These are phyloP conservation scores for Episyrphus balteatus DNA, from an alignment of 1,140 invertebrate species.

Conservation along the genomic window DNA sequence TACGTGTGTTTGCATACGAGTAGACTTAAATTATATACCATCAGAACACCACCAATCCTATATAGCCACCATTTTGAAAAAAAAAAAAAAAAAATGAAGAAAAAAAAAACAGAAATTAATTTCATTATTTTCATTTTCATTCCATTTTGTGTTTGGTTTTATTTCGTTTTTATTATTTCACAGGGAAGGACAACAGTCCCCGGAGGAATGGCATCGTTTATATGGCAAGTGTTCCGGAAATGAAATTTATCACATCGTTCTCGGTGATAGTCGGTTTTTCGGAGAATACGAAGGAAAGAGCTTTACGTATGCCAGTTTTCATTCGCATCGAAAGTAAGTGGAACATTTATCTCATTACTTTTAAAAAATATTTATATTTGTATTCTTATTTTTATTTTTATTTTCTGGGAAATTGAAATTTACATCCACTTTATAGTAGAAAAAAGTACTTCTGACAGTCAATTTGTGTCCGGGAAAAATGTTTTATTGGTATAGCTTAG, in stretches of 20 bases:
- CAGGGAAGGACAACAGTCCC: constrained; percentile 93
- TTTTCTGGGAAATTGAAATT: too few species aligned
- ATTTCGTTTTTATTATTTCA: constrained; percentile 9
- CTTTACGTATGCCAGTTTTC: constrained; percentile 97
- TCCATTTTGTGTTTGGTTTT: background rate
- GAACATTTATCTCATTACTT: background rate
- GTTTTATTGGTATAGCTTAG: background rate
- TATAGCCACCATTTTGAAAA: too few species aligned
- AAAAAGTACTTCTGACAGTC: background rate
- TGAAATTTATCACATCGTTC: constrained; percentile 95
- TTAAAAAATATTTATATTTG: background rate
- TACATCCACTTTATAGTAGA: background rate
- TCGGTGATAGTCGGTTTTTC: constrained; percentile 92
- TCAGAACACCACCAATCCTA: too few species aligned
- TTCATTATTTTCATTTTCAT: constrained; percentile 1
- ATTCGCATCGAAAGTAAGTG: constrained; percentile 91
- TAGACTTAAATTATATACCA: too few species aligned
- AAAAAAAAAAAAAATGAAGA: too few species aligned
- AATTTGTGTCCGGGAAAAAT: too few species aligned
- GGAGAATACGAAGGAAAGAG: constrained; percentile 97
- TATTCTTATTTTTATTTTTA: too few species aligned
- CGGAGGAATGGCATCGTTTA: constrained; percentile 92
- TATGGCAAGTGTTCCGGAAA: constrained; percentile 97
- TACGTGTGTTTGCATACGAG: too few species aligned
- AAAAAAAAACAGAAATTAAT: too few species aligned